Evolutionary conservation across 2,888 invertebrate genomes (phyloP).

Genomic region (Patella depressa): DNA sequence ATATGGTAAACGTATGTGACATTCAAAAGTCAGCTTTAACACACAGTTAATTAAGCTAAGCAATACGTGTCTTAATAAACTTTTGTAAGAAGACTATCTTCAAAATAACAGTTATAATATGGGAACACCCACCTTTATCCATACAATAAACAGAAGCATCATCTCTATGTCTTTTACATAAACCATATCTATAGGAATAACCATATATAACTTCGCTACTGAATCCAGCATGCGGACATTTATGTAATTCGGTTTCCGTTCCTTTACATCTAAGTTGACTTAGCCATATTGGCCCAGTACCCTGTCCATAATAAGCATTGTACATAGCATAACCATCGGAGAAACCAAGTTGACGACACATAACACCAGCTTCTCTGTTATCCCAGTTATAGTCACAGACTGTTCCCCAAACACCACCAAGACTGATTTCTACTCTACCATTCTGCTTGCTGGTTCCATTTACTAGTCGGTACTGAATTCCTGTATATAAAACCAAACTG

Average conservation of each 20-base stretch:
- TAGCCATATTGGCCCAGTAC: constrained; percentile 66
- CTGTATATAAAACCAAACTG: constrained; percentile 35
- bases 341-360: constrained; percentile 55
- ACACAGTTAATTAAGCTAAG: too few relatives aligned
- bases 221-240: constrained; percentile 59
- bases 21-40: too few relatives aligned
- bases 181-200: constrained; percentile 37
- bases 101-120: too few relatives aligned
- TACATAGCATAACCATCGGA: constrained; percentile 52
- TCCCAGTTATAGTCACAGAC: constrained; percentile 84
- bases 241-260: constrained; percentile 49
- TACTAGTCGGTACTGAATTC: constrained; percentile 52
- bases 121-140: constrained; percentile 48
- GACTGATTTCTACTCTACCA: constrained; percentile 77
- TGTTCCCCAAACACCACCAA: constrained; percentile 80
- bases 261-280: constrained; percentile 57
- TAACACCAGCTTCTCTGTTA: constrained; percentile 78
- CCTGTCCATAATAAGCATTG: constrained; percentile 46
- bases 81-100: too few relatives aligned
- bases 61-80: too few relatives aligned
- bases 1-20: too few relatives aligned
- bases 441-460: constrained; percentile 28
- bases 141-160: constrained; percentile 61
- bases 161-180: constrained; percentile 49
- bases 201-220: constrained; percentile 42